Percentiles rank a stretch among this genome's conserved stretches.
These are phyloP conservation scores for Myxocyprinus asiaticus DNA, from an alignment of 2,113 vertebrate genomes.

Conservation along the genomic window DNA sequence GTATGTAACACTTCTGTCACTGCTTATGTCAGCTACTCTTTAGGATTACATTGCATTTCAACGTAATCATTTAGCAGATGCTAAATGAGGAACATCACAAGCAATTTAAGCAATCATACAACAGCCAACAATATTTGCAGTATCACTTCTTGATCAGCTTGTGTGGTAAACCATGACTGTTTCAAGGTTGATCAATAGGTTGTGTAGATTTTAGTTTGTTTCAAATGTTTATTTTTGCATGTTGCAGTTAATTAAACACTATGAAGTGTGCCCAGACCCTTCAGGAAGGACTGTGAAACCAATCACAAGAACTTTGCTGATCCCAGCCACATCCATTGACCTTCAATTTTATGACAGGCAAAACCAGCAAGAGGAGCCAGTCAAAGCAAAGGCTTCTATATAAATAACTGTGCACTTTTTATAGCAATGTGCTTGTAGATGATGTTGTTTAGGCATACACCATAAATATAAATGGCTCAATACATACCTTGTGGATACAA, in stretches of 20 bases:
- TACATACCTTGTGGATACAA: not conserved
- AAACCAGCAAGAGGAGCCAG: not conserved
- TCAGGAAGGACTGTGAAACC: constrained; percentile 63
- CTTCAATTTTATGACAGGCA: constrained; percentile 74
- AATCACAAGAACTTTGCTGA: constrained; percentile 74
- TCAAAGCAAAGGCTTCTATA: constrained; percentile 11
- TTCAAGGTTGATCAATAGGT: not conserved
- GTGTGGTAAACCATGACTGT: not conserved
- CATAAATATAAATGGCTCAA: not conserved
- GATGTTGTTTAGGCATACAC: not conserved
- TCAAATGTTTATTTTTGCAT: not conserved
- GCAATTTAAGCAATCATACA: too few species aligned
- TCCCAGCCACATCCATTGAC: constrained; percentile 69
- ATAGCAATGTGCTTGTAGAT: not conserved
- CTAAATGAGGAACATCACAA: too few species aligned
- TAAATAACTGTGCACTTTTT: not conserved
- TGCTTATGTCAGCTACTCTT: not conserved
- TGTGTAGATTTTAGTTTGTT: too few species aligned
- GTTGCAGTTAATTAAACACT: constrained; percentile 72
- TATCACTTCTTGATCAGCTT: too few species aligned
- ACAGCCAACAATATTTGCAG: too few species aligned
- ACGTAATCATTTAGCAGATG: too few species aligned
- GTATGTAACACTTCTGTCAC: not conserved
- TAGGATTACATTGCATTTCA: too few species aligned
- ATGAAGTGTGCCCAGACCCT: constrained; percentile 72